Percentiles rank a stretch among this genome's conserved stretches.
phyloP scores from a whole-genome alignment of 2,113 vertebrate genomes.

The Sylvilagus bachmani region DNA sequence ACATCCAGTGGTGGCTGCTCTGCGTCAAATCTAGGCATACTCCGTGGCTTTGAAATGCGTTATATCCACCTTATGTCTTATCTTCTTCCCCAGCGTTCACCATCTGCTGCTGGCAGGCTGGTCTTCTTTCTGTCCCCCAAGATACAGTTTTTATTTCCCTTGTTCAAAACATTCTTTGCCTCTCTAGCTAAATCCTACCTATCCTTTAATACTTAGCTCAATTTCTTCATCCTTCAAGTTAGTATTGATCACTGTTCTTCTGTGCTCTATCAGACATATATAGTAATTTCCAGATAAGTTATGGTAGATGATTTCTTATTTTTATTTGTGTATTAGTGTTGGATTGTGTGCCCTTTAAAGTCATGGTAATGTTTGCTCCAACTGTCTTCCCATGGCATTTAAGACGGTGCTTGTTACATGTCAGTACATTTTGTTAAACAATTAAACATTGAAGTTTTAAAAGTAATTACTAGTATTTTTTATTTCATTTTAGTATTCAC shows the following conservation, averaged over 20 bases:
- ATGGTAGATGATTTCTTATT: not conserved
- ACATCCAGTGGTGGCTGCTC: not conserved
- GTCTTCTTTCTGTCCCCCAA: not conserved
- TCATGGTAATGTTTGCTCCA: not conserved
- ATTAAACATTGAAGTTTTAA: slow-evolving; percentile 15
- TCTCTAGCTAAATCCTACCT: slow-evolving; percentile 26
- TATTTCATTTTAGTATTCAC: slow-evolving; percentile 43
- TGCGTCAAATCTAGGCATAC: not conserved
- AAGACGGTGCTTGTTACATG: not conserved
- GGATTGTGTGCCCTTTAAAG: not conserved
- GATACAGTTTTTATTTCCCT: not conserved
- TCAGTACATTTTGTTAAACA: slow-evolving; percentile 49
- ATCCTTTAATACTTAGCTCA: slow-evolving; percentile 11
- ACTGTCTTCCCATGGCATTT: not conserved
- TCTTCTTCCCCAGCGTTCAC: slow-evolving; percentile 1
- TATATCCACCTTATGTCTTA: slow-evolving; percentile 1
- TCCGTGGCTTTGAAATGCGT: slow-evolving; percentile 35
- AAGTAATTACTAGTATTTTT: slow-evolving; percentile 23
- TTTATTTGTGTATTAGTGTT: slow-evolving; percentile 51
- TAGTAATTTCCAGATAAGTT: slow-evolving; percentile 55
- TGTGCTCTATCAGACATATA: not conserved
- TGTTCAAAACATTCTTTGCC: not conserved
- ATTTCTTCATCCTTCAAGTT: slow-evolving; percentile 16
- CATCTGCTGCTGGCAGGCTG: not conserved
- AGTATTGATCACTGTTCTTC: not conserved